Percentiles rank a stretch among this genome's conserved stretches.
Conservation (phyloP, 2,113 vertebrate species). For the Aspidoscelis tigris region DNA sequence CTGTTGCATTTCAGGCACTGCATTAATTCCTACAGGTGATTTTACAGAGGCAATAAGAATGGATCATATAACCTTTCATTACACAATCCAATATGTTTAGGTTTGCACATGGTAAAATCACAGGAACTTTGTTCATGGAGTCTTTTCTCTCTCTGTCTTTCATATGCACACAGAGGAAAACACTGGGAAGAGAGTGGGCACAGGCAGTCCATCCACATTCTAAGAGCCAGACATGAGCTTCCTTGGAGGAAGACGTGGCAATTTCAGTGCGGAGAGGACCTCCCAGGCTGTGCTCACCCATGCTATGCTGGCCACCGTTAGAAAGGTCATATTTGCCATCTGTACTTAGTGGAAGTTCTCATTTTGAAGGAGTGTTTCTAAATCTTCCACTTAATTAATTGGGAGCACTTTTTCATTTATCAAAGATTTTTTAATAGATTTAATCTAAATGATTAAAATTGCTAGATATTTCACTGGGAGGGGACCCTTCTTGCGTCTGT, state of each 20-base stretch:
- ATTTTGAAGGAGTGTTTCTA: background rate
- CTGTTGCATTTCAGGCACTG: background rate
- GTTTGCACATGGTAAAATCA: background rate
- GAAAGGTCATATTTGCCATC: background rate
- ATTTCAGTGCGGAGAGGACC: too few species aligned
- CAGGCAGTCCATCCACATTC: too few species aligned
- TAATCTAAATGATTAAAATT: background rate
- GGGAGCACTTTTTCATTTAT: background rate
- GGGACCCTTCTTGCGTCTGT: conserved; percentile 13
- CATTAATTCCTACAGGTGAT: background rate
- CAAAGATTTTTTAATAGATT: conserved; percentile 4
- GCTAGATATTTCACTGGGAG: background rate
- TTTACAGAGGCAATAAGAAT: background rate
- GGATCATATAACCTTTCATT: background rate
- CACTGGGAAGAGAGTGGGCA: background rate
- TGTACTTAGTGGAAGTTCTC: background rate
- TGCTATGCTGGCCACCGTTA: too few species aligned
- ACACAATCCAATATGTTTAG: background rate
- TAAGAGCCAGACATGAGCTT: background rate
- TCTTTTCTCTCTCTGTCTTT: too few species aligned
- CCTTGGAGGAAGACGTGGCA: too few species aligned
- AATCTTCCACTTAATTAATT: background rate
- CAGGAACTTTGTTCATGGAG: background rate
- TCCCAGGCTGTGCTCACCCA: too few species aligned
- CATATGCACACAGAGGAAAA: background rate